Conservation (phyloP, 2,888 invertebrate genomes). For the Tiliacea aurago region DNA sequence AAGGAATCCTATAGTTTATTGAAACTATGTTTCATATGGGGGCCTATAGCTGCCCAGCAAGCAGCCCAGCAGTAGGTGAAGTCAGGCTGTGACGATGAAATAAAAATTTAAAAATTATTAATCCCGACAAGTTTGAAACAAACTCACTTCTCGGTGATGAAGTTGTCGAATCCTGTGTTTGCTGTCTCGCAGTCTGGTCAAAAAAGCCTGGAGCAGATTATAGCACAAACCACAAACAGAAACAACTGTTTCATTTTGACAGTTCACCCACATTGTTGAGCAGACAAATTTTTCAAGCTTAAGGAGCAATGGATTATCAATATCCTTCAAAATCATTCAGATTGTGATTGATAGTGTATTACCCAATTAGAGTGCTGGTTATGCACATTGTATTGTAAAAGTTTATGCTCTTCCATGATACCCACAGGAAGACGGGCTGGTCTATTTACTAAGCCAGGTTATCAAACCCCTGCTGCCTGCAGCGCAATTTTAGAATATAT, state of each 20-base stretch:
- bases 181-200: neutral
- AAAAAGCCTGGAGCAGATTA: neutral
- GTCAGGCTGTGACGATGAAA: neutral
- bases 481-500: conserved; percentile 6
- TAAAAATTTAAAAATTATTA: neutral
- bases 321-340: too few relatives aligned
- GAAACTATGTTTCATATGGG: neutral
- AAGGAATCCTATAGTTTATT: neutral
- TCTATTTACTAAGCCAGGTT: neutral
- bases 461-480: neutral
- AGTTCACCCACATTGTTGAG: too few relatives aligned
- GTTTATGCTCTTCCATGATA: neutral
- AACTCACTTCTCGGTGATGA: neutral
- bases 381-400: neutral
- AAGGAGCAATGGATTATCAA: too few relatives aligned
- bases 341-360: too few relatives aligned
- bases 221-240: too few relatives aligned
- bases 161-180: neutral
- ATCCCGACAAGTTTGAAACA: neutral
- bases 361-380: too few relatives aligned
- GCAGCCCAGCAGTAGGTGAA: neutral
- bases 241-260: neutral
- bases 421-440: neutral
- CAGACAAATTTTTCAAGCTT: too few relatives aligned
- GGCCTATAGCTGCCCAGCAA: neutral